A percentile compares a stretch with the other conserved stretches of the same genome.
These are phyloP conservation scores for Stichopus chloronotus DNA, from an alignment of 35 echinoderm and acorn worm genomes.

Conservation along the genomic window DNA sequence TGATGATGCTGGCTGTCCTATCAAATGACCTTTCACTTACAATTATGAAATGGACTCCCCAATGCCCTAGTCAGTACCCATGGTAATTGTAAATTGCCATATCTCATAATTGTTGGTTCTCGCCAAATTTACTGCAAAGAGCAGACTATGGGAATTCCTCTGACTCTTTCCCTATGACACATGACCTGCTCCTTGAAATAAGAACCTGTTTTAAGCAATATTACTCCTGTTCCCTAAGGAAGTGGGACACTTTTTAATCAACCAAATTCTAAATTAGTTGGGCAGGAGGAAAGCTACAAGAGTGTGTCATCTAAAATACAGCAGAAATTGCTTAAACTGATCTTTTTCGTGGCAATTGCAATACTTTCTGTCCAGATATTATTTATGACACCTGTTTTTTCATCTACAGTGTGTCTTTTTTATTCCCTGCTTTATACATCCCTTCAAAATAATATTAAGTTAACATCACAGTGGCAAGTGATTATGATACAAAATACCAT, in stretches of 20 bases:
- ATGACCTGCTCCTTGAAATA: conserved; percentile 34
- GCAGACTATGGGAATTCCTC: background rate
- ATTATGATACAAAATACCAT: too few relatives aligned
- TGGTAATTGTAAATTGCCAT: conserved; percentile 48
- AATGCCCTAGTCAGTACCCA: conserved; percentile 20
- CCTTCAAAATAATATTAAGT: too few relatives aligned
- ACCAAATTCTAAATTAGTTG: conserved; percentile 56
- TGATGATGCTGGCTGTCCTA: background rate
- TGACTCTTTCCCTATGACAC: conserved; percentile 30
- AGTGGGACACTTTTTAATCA: conserved; percentile 57
- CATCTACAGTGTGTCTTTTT: too few relatives aligned
- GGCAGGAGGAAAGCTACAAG: background rate
- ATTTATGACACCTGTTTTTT: background rate
- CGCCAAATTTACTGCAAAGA: conserved; percentile 8
- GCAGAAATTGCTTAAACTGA: background rate
- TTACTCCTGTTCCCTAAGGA: conserved; percentile 32
- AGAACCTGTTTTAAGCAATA: conserved; percentile 14
- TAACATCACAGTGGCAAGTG: too few relatives aligned
- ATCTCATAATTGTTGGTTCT: conserved; percentile 62
- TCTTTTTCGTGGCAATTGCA: conserved; percentile 38
- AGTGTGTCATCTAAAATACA: conserved; percentile 40
- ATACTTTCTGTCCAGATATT: conserved; percentile 23
- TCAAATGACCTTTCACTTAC: conserved; percentile 26
- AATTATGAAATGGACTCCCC: conserved; percentile 27
- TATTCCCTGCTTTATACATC: too few relatives aligned